Evolutionary conservation across 2,888 invertebrate species (phyloP).

Genomic region (Dermolepida albohirtum): DNA sequence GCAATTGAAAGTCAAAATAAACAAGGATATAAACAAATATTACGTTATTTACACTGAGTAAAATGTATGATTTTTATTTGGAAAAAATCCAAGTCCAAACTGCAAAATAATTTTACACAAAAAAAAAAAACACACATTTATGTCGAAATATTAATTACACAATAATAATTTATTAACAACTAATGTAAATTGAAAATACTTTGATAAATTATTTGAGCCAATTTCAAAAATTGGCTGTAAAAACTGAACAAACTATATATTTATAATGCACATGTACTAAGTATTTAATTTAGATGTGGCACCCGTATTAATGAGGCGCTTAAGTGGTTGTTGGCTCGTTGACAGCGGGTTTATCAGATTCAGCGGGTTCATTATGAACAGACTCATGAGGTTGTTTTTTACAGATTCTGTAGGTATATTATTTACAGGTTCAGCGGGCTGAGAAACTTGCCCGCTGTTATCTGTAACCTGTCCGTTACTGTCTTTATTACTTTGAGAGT

Average conservation of each 20-base stretch:
- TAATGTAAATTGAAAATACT: slow-evolving; percentile 37
- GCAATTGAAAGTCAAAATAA: slow-evolving; percentile 39
- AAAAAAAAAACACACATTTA: slow-evolving; percentile 39
- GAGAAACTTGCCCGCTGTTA: slow-evolving; percentile 35
- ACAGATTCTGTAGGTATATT: slow-evolving; percentile 54
- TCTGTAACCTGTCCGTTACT: slow-evolving; percentile 52
- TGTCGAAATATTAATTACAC: slow-evolving; percentile 37
- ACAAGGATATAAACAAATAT: slow-evolving; percentile 32
- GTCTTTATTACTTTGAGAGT: slow-evolving; percentile 55
- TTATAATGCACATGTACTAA: slow-evolving; percentile 39
- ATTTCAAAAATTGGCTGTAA: slow-evolving; percentile 49
- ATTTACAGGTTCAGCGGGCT: slow-evolving; percentile 55
- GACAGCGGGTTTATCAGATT: slow-evolving; percentile 49
- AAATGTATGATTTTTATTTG: slow-evolving; percentile 14
- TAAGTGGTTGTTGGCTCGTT: slow-evolving; percentile 48
- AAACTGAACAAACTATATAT: slow-evolving; percentile 53
- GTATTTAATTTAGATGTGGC: slow-evolving; percentile 46
- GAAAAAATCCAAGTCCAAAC: slow-evolving; percentile 21
- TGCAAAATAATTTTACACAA: slow-evolving; percentile 44
- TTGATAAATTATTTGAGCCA: slow-evolving; percentile 45
- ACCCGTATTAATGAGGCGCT: slow-evolving; percentile 45
- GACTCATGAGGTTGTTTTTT: slow-evolving; percentile 49
- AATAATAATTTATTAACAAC: slow-evolving; percentile 40
- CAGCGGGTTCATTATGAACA: slow-evolving; percentile 56
- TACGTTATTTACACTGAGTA: slow-evolving; percentile 23